Base-by-base conservation (phyloP, 2,113 vertebrate species). In the Rhynchomys soricoides region DNA sequence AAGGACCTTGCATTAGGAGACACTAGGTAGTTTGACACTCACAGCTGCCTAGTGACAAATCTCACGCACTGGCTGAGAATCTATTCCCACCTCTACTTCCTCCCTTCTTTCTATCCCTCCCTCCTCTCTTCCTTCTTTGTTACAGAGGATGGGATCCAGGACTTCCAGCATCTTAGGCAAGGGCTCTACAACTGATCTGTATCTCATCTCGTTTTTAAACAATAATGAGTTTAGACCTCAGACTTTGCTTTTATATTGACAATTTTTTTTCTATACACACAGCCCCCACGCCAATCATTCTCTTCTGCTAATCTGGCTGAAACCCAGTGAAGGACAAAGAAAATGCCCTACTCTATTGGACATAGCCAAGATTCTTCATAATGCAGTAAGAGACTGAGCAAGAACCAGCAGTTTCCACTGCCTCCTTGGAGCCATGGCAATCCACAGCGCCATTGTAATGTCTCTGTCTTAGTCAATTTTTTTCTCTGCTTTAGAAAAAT, bases 221-320 rank as follows among this genome's bases (percentile, higher is more conserved):
- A 40, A 10, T 2, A 73, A 75, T 22, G 57, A 89, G 37, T 11
- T 34, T 26, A 31, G 75, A 34, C 37, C 37, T 75, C 59, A n/a
- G 31, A 73, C 16, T 40, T 89, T 55, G n/a, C 45, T 77, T 64
- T 68, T 26, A 92, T 45, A 37, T n/a, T 48, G 29, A 31, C 17
- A 24, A 24, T 52, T 66, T 77, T 79, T 90, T 37, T 93, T 34
- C 52, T 31, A 2, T 13, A 40, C 13, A 13, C 50, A 45, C 8
- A 11, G 1, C n/a, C 31, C 7, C 7, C 7, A 6, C 45, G 62
- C 62, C 24, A 78, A 22, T 64, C n/a, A 55, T 45, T 29, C 62
- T 77, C 52, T 90, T 93, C 57, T 86, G 57, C 71, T 75, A 81
- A 70, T 90, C 70, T 37, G 75, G 19, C 9, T 90, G 75, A 92